Conservation (phyloP, 2,888 invertebrate species). For the Eumacrocentrus americanus region DNA sequence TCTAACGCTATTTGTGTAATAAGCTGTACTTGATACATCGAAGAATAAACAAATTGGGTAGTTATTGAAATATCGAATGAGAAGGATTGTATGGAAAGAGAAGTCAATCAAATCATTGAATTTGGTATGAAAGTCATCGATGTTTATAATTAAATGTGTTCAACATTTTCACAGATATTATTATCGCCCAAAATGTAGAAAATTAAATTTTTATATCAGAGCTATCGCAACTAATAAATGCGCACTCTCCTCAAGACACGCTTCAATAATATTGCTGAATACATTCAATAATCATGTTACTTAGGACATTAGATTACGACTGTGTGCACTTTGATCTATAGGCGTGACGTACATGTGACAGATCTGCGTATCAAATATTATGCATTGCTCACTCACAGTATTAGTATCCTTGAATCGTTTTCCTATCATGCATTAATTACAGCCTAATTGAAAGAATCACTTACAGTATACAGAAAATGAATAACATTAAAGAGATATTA, state of each 20-base stretch:
- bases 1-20: no score
- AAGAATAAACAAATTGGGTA: no score
- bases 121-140: not conserved
- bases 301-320: not conserved
- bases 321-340: constrained; percentile 1
- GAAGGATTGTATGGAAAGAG: not conserved
- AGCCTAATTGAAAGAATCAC: not conserved
- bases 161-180: constrained; percentile 4
- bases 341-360: not conserved
- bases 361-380: not conserved
- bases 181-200: not conserved
- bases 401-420: not conserved
- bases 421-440: not conserved
- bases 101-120: not conserved
- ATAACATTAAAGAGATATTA: not conserved
- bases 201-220: not conserved
- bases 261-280: not conserved
- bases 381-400: not conserved
- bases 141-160: constrained; percentile 4
- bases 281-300: not conserved
- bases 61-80: not conserved
- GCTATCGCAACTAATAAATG: not conserved
- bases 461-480: not conserved
- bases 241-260: not conserved
- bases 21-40: no score